Evolutionary conservation across 2,888 invertebrate genomes (phyloP), one percentile per base, ranked within the genome.

Genomic region (Hoplodrina blanda): DNA sequence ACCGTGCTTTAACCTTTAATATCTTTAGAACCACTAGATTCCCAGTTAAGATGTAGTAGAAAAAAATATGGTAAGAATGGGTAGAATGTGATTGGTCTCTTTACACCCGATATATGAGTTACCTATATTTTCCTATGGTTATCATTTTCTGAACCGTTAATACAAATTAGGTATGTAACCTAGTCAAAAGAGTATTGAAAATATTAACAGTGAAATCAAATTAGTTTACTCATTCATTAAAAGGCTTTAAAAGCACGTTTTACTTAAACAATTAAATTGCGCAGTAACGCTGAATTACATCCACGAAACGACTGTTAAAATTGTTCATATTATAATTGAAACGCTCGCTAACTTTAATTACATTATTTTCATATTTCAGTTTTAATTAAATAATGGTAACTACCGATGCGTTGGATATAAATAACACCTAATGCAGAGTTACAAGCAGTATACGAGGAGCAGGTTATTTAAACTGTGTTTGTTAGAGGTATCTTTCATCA

Each of bases 311-410:
- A 37, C 10, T 15, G 37, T 19, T 77, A 13, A 76, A 54, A 62
- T 72, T 33, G 55, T 72, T 60, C 46, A 20, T 52, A 44, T 72
- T 59, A 30, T 25, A 59, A 62, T 66, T 53, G 17, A 59, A 41
- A 11, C 19, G 56, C n/a, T n/a, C 19, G 25, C 25, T 37, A 44
- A 67, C 17, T 74, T 60, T 44, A 44, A 74, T 67, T 13, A 20
- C 8, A 19, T 50, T 60, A 37, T 44, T 55, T 57, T 60, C 17
- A 30, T 13, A 19, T 60, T 60, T 55, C 25, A 50, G 15, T 19
- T 66, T 72, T n/a, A 13, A 73, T 56, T 55, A 0, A 59, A 69
- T 33, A 15, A 25, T 25, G 25, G 25, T 1, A 25, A 25, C 54
- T 44, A 62, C 15, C 13, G 30, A 11, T 46, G 30, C 20, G 4